Conservation (phyloP, 2,888 invertebrate species). For the Pristionchus arcanus region DNA sequence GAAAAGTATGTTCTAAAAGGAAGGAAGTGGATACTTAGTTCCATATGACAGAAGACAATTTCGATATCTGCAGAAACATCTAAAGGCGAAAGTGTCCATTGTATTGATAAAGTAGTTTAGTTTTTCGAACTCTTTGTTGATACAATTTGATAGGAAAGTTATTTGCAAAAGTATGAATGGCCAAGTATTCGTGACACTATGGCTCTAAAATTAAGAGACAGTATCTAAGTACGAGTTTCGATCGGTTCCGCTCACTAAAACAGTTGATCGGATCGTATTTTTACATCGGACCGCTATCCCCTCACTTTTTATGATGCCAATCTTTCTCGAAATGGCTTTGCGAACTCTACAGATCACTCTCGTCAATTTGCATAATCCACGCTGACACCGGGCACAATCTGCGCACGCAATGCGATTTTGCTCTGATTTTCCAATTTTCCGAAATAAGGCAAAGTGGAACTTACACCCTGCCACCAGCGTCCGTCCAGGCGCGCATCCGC, state of each 20-base stretch:
- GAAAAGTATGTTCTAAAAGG: too few species aligned
- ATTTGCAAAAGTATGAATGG: too few species aligned
- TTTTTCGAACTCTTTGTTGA: neutral
- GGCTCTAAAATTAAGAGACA: too few species aligned
- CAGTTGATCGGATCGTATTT: conserved; percentile 25
- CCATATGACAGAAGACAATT: neutral
- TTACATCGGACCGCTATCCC: neutral
- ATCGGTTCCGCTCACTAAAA: neutral
- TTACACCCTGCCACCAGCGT: conserved; percentile 44
- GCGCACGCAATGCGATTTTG: neutral
- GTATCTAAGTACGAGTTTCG: too few species aligned
- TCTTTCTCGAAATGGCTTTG: neutral
- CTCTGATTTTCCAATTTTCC: neutral
- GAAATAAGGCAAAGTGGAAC: neutral
- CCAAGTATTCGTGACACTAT: neutral
- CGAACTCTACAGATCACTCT: conserved; percentile 30
- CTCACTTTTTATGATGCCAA: conserved; percentile 25
- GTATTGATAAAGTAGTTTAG: neutral
- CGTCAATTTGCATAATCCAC: conserved; percentile 44
- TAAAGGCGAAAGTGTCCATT: neutral
- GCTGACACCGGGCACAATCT: neutral
- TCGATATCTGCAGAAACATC: neutral
- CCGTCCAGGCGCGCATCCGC: conserved; percentile 39
- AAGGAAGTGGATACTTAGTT: too few species aligned
- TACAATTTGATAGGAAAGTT: neutral